These are phyloP conservation scores for Microcebus griseorufus DNA, from an alignment of 2,113 vertebrate species.

Conservation along the genomic window DNA sequence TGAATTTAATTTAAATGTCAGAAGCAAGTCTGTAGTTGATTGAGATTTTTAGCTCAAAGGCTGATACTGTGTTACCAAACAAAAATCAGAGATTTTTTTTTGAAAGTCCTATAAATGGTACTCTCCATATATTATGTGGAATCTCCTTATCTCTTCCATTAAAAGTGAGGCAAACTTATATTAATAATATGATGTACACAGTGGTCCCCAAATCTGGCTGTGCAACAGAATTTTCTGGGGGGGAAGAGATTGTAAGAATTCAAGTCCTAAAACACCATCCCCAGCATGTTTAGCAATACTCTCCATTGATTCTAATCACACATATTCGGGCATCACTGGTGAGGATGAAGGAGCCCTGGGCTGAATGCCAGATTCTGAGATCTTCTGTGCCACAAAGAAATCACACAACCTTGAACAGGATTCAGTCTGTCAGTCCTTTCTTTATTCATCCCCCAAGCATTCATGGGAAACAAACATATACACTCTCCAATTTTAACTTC, in stretches of 20 bases:
- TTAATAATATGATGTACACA: neutral
- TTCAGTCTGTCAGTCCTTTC: neutral
- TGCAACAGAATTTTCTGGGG: neutral
- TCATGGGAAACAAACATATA: neutral
- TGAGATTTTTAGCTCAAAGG: conserved; percentile 61
- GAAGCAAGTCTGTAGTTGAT: conserved; percentile 55
- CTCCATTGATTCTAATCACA: neutral
- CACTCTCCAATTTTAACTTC: neutral
- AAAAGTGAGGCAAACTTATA: neutral
- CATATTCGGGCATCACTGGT: neutral
- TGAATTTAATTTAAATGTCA: conserved; percentile 70
- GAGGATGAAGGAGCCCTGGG: neutral
- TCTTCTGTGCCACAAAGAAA: neutral
- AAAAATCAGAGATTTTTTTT: conserved; percentile 24
- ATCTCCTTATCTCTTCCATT: neutral
- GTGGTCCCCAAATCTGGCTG: neutral
- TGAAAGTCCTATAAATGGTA: neutral
- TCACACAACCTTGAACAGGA: neutral
- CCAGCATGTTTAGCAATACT: neutral
- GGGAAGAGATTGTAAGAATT: neutral
- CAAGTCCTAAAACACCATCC: neutral
- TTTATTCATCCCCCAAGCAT: neutral
- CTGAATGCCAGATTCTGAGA: neutral
- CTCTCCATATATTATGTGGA: neutral
- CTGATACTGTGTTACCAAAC: conserved; percentile 1